Base-by-base conservation (phyloP, 2,888 invertebrate species). In the Atrina japonica region DNA sequence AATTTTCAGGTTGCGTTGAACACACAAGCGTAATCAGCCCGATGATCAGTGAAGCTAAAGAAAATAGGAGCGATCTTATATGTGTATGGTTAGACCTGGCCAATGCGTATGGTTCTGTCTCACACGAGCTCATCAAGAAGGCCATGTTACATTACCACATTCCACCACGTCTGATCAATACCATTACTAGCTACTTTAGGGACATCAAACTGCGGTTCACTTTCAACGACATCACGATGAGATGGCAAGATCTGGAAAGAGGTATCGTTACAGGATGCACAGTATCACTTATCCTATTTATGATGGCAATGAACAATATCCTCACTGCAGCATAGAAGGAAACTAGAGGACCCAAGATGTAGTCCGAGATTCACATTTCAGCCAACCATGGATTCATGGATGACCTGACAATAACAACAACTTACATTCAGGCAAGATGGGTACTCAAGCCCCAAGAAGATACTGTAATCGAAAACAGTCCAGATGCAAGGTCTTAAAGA, bases 151-250 rank as follows among this genome's bases (percentile, higher is more conserved):
- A 47, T 16, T 47, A 47, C 16, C 47, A 47, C 16, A 16, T 16
- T 9, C 47, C 47, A 47, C 18, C 47, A 6, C 47, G 16, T n/a
- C 7, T 47, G 47, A 21, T 47, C 5, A 47, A 47, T 6, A 47
- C 16, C 5, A 16, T 47, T n/a, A 9, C n/a, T n/a, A 16, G 47
- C 16, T 47, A 47, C 47, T 47, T 47, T 9, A 21, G 47, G 21
- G 47, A 47, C 47, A 47, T 47, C 47, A 47, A 9, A 5, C 47
- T 47, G 47, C n/a, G 47, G 16, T 47, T 47, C 5, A 47, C 47
- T 5, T 47, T 18, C 16, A n/a, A 47, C 21, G 16, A 47, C 7
- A 47, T 47, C 16, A 47, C 47, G 5, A 47, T 21, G 5, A 47
- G 16, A 3, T 47, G 47, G 47, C 47, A 47, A 47, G 41, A 41